A percentile compares a stretch with the other conserved stretches of the same genome.
These are phyloP conservation scores for Gerris buenoi DNA, from an alignment of 1,140 invertebrate species.

Conservation along the genomic window DNA sequence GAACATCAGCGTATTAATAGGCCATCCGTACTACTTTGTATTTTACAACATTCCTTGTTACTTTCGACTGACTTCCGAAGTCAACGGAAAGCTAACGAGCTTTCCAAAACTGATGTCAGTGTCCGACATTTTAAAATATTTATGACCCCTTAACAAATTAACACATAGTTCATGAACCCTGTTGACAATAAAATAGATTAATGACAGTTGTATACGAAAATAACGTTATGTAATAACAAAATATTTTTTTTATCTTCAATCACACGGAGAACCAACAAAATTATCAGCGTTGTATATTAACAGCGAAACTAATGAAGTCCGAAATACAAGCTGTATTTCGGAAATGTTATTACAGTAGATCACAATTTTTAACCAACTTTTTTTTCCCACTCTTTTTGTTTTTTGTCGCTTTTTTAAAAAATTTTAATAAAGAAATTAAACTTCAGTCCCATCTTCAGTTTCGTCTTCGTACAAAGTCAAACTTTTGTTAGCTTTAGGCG, in stretches of 20 bases:
- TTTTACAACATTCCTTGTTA: too few species aligned
- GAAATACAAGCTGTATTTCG: background rate
- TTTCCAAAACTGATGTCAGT: too few species aligned
- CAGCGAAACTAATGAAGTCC: background rate
- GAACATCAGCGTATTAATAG: too few species aligned
- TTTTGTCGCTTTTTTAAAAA: background rate
- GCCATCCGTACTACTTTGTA: too few species aligned
- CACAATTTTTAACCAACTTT: background rate
- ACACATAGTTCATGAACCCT: slow-evolving; percentile 1
- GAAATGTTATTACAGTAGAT: too few species aligned
- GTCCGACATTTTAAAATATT: too few species aligned
- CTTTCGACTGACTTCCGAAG: too few species aligned
- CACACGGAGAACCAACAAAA: background rate
- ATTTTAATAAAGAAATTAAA: slow-evolving; percentile 33
- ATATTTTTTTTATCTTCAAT: background rate
- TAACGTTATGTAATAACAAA: slow-evolving; percentile 3
- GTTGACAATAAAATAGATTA: slow-evolving; percentile 1
- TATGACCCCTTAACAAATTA: too few species aligned
- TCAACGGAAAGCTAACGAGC: too few species aligned
- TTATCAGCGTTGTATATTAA: background rate
- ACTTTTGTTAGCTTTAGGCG: slow-evolving; percentile 56
- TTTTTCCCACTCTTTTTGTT: background rate
- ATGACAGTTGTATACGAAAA: background rate
- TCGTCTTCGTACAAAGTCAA: slow-evolving; percentile 66
- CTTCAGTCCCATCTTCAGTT: slow-evolving; percentile 72